Evolutionary conservation across 1,140 invertebrate genomes (phyloP).

Genomic region (Drosophila trapezifrons): DNA sequence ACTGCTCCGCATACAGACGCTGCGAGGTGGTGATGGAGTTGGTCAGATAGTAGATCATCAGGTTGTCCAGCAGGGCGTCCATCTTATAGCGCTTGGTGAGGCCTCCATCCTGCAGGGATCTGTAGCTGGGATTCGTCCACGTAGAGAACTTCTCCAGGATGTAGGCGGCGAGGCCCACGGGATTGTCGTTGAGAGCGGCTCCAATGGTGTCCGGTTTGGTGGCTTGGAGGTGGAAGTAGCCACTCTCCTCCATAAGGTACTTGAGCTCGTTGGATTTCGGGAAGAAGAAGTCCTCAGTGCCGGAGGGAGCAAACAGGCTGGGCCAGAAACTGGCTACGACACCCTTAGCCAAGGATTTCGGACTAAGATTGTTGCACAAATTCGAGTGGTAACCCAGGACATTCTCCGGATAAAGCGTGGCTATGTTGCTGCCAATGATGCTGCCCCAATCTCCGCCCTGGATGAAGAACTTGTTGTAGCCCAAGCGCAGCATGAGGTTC

Average conservation of each 20-base stretch:
- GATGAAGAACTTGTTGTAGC: slow-evolving; percentile 90
- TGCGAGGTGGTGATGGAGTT: slow-evolving; percentile 90
- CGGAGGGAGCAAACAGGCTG: slow-evolving; percentile 86
- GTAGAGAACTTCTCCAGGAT: slow-evolving; percentile 94
- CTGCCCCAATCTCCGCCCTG: slow-evolving; percentile 94
- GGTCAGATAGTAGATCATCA: slow-evolving; percentile 95
- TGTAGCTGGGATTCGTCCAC: slow-evolving; percentile 88
- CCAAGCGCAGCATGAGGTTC: slow-evolving; percentile 92
- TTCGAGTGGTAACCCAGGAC: slow-evolving; percentile 87
- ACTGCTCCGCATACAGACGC: slow-evolving; percentile 90
- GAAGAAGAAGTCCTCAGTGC: slow-evolving; percentile 87
- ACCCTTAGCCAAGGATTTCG: slow-evolving; percentile 57
- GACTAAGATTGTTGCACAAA: slow-evolving; percentile 85
- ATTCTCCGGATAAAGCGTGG: slow-evolving; percentile 89
- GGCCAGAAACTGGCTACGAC: slow-evolving; percentile 85
- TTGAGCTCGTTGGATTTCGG: slow-evolving; percentile 86
- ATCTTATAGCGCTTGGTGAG: slow-evolving; percentile 87
- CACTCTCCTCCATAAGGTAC: slow-evolving; percentile 88
- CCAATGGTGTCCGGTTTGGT: slow-evolving; percentile 96
- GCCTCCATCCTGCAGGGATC: slow-evolving; percentile 88
- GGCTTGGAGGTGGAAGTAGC: slow-evolving; percentile 93
- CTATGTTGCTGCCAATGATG: slow-evolving; percentile 86
- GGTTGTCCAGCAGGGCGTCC: slow-evolving; percentile 93
- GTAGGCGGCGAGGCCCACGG: slow-evolving; percentile 91
- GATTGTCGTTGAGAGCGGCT: slow-evolving; percentile 87